Conservation (phyloP, 2,113 vertebrate species). For the Callaeas wilsoni region DNA sequence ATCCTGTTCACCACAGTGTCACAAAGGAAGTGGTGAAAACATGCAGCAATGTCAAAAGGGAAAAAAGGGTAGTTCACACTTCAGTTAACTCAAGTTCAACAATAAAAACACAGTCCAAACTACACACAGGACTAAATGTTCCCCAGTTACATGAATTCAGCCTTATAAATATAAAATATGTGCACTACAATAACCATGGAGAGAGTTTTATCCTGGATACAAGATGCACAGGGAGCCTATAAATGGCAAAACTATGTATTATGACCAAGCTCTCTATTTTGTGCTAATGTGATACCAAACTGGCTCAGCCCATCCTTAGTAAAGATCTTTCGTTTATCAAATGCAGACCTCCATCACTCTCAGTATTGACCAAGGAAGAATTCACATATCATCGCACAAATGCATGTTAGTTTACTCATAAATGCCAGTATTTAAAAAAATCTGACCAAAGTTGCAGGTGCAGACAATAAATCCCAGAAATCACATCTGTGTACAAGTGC, state of each 20-base stretch:
- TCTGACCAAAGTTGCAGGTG: neutral
- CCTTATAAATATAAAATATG: neutral
- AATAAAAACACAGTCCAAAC: neutral
- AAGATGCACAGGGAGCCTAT: neutral
- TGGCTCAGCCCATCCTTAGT: neutral
- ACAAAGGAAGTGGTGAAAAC: conserved; percentile 22
- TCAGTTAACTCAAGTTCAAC: neutral
- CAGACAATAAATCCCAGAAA: neutral
- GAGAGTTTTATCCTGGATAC: neutral
- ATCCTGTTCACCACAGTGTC: neutral
- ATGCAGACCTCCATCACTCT: neutral
- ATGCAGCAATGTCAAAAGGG: neutral
- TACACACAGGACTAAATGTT: neutral
- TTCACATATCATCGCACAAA: neutral
- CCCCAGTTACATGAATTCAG: neutral
- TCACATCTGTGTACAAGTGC: neutral
- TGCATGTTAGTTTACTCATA: neutral
- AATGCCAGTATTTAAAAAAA: neutral
- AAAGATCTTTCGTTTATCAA: neutral
- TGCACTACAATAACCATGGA: neutral
- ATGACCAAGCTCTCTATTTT: neutral
- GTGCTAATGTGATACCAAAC: neutral
- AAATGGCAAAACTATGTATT: neutral
- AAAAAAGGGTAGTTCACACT: neutral
- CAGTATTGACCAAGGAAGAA: neutral